Evolutionary conservation across 2,888 invertebrate genomes (phyloP), one percentile per base, ranked within the genome.

Genomic region (Pantelozetes paolii): DNA sequence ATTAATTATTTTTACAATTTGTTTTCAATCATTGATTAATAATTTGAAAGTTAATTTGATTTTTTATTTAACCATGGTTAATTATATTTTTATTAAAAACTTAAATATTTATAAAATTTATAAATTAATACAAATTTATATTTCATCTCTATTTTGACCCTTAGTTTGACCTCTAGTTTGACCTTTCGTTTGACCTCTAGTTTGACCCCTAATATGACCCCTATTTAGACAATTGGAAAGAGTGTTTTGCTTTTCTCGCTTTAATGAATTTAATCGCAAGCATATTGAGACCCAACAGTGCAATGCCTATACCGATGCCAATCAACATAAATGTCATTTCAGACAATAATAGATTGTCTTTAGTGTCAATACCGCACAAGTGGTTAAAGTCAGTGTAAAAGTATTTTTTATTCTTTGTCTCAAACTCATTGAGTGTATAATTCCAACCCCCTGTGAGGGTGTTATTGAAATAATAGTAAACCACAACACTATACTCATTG

Each of bases 391-490:
- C 59, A 13, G 36, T n/a, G n/a, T 30, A 45, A 67, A 40, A 71
- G 59, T 42, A 26, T 20, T 32, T 40, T 32, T 54, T 45, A 67
- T 28, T 62, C 6, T 13, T 18, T 15, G 30, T 1, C 9, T 62
- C 59, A 32, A 62, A 62, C 1, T 23, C 54, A 26, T n/a, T 48
- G 71, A 67, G 36, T 48, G 18, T 32, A 18, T 18, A 20, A n/a
- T 23, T 23, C 26, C 20, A 36, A 15, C 2, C 6, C n/a, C 40
- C n/a, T 2, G 42, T 40, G 0, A 2, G 32, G 18, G 75, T 75
- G 8, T 72, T 72, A 26, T 75, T 75, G 23, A 23, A 42, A 36
- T 75, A 73, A 20, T 57, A 48, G n/a, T n/a, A n/a, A n/a, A n/a
- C n/a, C 1, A 75, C 32, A 23, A 8, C 18, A 15, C 72, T 69